These are phyloP conservation scores for Drosophila borealis DNA, from an alignment of 2,888 invertebrate species.

Conservation along the genomic window DNA sequence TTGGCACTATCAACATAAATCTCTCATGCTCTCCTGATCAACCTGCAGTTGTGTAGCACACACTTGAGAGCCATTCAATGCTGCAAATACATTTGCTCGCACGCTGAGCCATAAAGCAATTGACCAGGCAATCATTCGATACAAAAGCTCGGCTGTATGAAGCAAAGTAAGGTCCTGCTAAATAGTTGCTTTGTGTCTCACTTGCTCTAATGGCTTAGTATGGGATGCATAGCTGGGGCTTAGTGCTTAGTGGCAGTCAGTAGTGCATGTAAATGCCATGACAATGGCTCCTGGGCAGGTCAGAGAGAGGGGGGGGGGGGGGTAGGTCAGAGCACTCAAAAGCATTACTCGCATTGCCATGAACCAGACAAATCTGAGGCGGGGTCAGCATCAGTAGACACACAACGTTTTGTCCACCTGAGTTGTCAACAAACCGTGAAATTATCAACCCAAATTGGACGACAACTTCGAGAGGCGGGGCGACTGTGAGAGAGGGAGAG, in stretches of 20 bases:
- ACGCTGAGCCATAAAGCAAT: conserved; percentile 77
- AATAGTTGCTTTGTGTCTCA: conserved; percentile 44
- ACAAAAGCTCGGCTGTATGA: conserved; percentile 55
- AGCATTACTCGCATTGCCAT: conserved; percentile 52
- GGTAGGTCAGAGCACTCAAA: conserved; percentile 29
- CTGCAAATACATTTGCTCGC: conserved; percentile 61
- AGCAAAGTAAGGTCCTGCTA: conserved; percentile 58
- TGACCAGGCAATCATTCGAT: conserved; percentile 77
- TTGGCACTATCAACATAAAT: neutral
- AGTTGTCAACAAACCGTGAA: conserved; percentile 82
- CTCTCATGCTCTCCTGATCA: conserved; percentile 15
- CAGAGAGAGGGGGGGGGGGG: neutral
- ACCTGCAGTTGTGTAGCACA: conserved; percentile 8
- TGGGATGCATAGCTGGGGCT: conserved; percentile 55
- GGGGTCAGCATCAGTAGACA: conserved; percentile 42
- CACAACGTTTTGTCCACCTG: conserved; percentile 75
- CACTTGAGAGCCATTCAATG: conserved; percentile 37
- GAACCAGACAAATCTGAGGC: conserved; percentile 41
- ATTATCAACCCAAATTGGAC: conserved; percentile 80
- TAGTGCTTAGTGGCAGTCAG: conserved; percentile 75
- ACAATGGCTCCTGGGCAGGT: conserved; percentile 56
- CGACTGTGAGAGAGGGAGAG: neutral
- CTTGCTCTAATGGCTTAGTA: conserved; percentile 26
- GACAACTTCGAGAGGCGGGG: conserved; percentile 43
- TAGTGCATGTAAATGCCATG: conserved; percentile 80